Evolutionary conservation across 1,140 invertebrate genomes (phyloP), one percentile per base, ranked within the genome.

Genomic region (Thalassaphorura encarpata): DNA sequence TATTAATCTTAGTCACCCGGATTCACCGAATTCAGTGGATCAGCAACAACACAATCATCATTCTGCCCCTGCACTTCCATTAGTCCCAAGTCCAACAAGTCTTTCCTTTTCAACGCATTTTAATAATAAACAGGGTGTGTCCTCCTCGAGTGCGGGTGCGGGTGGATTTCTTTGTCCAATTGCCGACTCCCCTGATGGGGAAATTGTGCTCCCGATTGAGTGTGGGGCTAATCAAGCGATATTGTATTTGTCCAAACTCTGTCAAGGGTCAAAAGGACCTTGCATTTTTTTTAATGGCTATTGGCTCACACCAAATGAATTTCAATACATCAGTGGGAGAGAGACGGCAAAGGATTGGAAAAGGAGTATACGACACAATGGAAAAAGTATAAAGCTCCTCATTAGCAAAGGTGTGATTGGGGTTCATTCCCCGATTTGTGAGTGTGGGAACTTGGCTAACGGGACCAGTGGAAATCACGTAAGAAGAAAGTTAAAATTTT

Each of bases 311-410:
- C 75, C 75, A 6, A 77, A 77, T 61, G 73, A 77, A 57, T 77
- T 76, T 56, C 75, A 77, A 64, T 71, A 68, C 48, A 69, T 75
- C 16, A 74, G 72, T 56, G 75, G 75, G 3, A 58, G 75, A 31
- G 75, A 75, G 59, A 76, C 74, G 3, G 75, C 75, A 41, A 77
- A 76, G 56, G 75, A 76, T 63, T 77, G 75, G 75, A 76, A 77
- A 65, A 62, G 74, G n/a, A 63, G 60, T 23, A 62, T 62, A 50
- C 68, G 74, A 41, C 75, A 77, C 56, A 70, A 72, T 58, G 75
- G 75, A 24, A 76, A 75, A 63, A 76, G 73, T 54, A 68, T 77
- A 53, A 76, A 77, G 58, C 63, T 76, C 19, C 63, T 76, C n/a
- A 67, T 77, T 53, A 68, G 71, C 39, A 76, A 76, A 67, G 74